Conservation (phyloP, 2,113 vertebrate genomes). For the Delphinapterus leucas region DNA sequence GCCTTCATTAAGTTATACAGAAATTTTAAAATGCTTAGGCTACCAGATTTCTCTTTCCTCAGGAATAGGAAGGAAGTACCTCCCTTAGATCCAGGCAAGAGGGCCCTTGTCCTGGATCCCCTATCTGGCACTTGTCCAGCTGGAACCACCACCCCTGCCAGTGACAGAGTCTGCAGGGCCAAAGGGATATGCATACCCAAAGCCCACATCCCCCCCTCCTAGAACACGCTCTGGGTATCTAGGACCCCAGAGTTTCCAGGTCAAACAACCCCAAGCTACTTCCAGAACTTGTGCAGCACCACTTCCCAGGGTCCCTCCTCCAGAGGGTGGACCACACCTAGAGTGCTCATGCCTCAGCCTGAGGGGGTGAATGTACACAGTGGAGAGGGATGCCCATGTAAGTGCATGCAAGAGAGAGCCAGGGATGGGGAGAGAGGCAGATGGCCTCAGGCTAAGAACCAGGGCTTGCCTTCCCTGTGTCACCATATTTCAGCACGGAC, state of each 20-base stretch:
- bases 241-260: background rate
- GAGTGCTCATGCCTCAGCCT: background rate
- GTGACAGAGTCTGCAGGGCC: background rate
- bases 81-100: background rate
- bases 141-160: background rate
- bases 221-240: background rate
- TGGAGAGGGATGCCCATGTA: background rate
- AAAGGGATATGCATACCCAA: background rate
- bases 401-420: background rate
- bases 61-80: background rate
- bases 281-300: background rate
- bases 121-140: background rate
- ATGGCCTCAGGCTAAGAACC: background rate
- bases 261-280: background rate
- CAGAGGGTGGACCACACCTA: background rate
- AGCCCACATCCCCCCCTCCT: background rate
- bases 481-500: background rate
- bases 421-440: background rate
- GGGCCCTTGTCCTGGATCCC: background rate
- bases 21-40: conserved; percentile 4
- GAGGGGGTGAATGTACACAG: background rate
- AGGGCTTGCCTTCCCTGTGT: background rate
- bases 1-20: background rate
- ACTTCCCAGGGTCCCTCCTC: background rate
- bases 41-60: background rate